Conservation (phyloP, 2,888 invertebrate genomes). For the Dicyrtomina minuta region DNA sequence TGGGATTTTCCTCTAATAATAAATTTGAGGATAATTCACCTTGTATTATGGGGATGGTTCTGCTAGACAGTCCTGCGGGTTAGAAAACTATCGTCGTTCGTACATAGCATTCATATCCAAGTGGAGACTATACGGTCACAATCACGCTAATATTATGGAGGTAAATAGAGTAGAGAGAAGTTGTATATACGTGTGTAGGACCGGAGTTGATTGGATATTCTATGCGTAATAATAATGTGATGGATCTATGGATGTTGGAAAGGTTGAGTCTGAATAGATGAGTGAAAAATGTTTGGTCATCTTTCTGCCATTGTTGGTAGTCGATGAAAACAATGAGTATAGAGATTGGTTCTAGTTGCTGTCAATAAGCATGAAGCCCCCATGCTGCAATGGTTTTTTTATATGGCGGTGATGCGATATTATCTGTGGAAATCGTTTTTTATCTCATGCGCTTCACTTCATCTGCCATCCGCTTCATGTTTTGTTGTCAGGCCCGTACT, state of each 20-base stretch:
- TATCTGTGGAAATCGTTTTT: slow-evolving; percentile 37
- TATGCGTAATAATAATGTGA: slow-evolving; percentile 13
- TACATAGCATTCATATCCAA: not conserved
- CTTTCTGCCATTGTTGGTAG: slow-evolving; percentile 52
- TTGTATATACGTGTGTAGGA: not conserved
- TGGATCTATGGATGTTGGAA: slow-evolving; percentile 24
- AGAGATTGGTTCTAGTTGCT: slow-evolving; percentile 52
- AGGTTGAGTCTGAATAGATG: slow-evolving; percentile 33
- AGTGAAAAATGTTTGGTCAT: slow-evolving; percentile 53
- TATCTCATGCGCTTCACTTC: slow-evolving; percentile 30
- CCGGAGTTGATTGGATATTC: slow-evolving; percentile 16
- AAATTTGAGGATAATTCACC: too few species aligned
- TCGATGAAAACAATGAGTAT: slow-evolving; percentile 53
- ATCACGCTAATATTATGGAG: slow-evolving; percentile 3
- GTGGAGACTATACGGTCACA: not conserved
- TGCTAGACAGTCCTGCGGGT: too few species aligned
- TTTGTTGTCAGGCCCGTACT: slow-evolving; percentile 8
- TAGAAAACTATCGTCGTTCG: not conserved
- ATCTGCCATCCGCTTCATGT: slow-evolving; percentile 19
- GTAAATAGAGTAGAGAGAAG: slow-evolving; percentile 9
- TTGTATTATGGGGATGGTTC: not conserved
- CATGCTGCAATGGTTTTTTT: slow-evolving; percentile 38
- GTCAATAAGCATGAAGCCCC: slow-evolving; percentile 46
- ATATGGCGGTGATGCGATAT: slow-evolving; percentile 29
- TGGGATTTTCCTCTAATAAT: too few species aligned